These are phyloP conservation scores for Serilophus lunatus DNA, from an alignment of 2,113 vertebrate genomes.

Conservation along the genomic window DNA sequence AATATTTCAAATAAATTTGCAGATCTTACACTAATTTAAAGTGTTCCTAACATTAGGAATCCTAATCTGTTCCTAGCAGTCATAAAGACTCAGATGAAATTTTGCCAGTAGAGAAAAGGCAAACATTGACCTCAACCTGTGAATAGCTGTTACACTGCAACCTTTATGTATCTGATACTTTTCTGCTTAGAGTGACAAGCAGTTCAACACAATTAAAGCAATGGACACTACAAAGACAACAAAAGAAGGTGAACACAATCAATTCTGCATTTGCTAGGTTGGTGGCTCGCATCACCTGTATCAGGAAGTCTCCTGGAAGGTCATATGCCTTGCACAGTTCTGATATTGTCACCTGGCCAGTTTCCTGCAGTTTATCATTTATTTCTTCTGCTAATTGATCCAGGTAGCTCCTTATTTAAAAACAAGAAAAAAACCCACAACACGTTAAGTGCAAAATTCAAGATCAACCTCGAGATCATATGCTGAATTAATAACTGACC, in stretches of 20 bases:
- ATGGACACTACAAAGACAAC: not conserved
- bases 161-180: not conserved
- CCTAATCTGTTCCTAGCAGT: not conserved
- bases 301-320: slow-evolving; percentile 91
- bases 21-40: not conserved
- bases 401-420: slow-evolving; percentile 81
- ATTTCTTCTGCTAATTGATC: slow-evolving; percentile 91
- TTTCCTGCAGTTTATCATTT: slow-evolving; percentile 95
- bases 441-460: not conserved
- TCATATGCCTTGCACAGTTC: slow-evolving; percentile 93
- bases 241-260: not conserved
- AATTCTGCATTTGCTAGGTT: not conserved
- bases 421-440: not conserved
- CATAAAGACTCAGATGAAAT: not conserved
- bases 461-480: not conserved
- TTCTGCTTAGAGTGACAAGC: not conserved
- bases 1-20: not conserved
- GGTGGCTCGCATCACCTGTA: slow-evolving; percentile 78
- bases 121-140: not conserved
- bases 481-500: not conserved
- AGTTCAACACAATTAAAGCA: not conserved
- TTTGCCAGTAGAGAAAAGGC: not conserved
- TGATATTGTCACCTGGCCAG: slow-evolving; percentile 88
- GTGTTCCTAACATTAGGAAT: not conserved
- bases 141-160: not conserved